Percentiles rank a stretch among this genome's conserved stretches.
These are phyloP conservation scores for Aptenodytes forsteri DNA, from an alignment of 2,113 vertebrate species.

Conservation along the genomic window DNA sequence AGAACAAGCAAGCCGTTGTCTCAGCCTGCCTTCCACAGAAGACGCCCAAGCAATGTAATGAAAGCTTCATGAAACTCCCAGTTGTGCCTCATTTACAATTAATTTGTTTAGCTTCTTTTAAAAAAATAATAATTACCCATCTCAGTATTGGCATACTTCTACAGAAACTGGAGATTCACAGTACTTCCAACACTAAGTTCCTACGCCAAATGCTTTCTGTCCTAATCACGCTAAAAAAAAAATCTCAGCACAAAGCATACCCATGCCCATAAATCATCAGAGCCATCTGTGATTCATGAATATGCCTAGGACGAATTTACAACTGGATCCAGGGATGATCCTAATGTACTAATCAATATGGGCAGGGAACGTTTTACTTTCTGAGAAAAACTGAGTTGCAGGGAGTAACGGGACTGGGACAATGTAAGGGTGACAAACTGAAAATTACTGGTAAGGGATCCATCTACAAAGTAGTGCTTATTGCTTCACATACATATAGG, in stretches of 20 bases:
- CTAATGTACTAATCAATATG: fast-evolving
- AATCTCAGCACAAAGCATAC: not conserved
- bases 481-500: not conserved
- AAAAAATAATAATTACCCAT: not conserved
- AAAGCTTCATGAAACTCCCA: not conserved
- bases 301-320: not conserved
- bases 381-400: not conserved
- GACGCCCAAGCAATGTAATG: fast-evolving
- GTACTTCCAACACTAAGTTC: not conserved
- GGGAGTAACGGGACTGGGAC: not conserved
- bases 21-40: not conserved
- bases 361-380: not conserved
- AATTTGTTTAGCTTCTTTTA: not conserved
- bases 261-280: not conserved
- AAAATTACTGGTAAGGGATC: not conserved
- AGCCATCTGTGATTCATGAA: not conserved
- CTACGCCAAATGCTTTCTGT: not conserved
- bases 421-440: not conserved
- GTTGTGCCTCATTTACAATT: not conserved
- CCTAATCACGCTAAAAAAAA: not conserved
- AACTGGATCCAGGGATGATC: not conserved
- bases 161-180: not conserved
- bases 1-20: not conserved
- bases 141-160: not conserved
- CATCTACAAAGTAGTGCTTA: not conserved